Evolutionary conservation across 2,888 invertebrate genomes (phyloP).

Genomic region (Lasioglossum zephyrum): DNA sequence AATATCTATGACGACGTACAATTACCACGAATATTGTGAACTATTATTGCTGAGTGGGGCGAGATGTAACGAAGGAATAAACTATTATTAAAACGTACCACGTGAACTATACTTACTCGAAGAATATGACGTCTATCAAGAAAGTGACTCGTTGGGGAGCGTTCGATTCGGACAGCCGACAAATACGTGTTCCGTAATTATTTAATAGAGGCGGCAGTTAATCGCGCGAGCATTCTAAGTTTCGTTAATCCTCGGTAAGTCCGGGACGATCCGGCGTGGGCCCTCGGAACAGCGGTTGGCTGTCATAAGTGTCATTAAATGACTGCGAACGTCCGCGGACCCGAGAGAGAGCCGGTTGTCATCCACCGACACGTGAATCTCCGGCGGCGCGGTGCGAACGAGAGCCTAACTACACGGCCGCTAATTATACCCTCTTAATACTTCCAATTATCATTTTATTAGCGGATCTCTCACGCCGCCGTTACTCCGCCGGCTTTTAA

Average conservation of each 20-base stretch:
- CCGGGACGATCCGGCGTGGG: conserved; percentile 28
- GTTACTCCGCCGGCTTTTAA: conserved; percentile 25
- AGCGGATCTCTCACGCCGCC: conserved; percentile 29
- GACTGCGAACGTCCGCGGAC: conserved; percentile 46
- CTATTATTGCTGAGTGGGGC: neutral
- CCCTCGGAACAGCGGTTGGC: conserved; percentile 33
- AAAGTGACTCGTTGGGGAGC: conserved; percentile 8
- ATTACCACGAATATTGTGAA: neutral
- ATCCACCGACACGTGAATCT: conserved; percentile 42
- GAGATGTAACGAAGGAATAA: neutral
- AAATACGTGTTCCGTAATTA: conserved; percentile 34
- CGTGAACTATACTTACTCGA: neutral
- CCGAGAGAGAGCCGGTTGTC: conserved; percentile 60
- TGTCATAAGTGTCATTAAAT: conserved; percentile 68
- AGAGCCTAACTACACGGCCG: conserved; percentile 40
- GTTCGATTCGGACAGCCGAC: conserved; percentile 14
- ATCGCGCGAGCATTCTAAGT: conserved; percentile 23
- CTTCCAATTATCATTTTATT: conserved; percentile 68
- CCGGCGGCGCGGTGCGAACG: conserved; percentile 13
- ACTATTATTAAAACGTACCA: neutral
- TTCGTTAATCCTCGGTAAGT: conserved; percentile 47
- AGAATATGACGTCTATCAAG: conserved; percentile 2
- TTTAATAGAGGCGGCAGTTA: conserved; percentile 37
- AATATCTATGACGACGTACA: neutral
- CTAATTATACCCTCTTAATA: conserved; percentile 60